Evolutionary conservation across 2,797 vertebrate species (phyloP).

Genomic region (Hemitrygon akajei): DNA sequence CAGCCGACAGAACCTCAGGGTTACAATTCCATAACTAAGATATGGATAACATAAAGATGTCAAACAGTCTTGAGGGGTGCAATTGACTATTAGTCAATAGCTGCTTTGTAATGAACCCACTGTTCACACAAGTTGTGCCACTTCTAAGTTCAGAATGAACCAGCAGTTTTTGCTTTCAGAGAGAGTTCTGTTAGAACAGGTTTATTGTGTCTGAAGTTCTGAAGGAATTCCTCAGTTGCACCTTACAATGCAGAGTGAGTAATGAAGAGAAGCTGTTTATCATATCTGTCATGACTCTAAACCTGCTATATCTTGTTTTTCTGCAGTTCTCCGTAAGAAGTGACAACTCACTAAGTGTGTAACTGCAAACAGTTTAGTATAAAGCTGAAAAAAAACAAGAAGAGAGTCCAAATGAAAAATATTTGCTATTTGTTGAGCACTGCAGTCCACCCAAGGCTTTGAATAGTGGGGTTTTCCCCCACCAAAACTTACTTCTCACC

Average conservation of each 20-base stretch:
- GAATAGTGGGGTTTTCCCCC: too few relatives aligned
- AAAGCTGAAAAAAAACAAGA: not conserved
- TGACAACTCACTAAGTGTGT: not conserved
- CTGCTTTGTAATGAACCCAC: not conserved
- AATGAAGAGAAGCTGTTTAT: not conserved
- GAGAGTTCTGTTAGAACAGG: not conserved
- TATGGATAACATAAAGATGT: not conserved
- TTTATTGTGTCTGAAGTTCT: not conserved
- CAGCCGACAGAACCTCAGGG: too few relatives aligned
- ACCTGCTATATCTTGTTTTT: not conserved
- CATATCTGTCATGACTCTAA: not conserved
- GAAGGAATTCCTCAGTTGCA: not conserved
- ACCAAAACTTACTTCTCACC: too few relatives aligned
- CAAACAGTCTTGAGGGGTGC: not conserved
- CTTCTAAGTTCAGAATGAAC: not conserved
- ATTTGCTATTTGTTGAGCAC: not conserved
- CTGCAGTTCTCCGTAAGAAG: not conserved
- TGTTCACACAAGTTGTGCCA: not conserved
- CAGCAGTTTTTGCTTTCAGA: not conserved
- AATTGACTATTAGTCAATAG: not conserved
- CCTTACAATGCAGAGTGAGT: not conserved
- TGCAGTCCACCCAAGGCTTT: not conserved
- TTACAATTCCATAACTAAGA: not conserved
- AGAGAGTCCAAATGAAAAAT: not conserved
- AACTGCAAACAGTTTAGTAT: not conserved